These are phyloP conservation scores for Pogonocichla stellata DNA, from an alignment of 2,113 vertebrate species.

Conservation along the genomic window DNA sequence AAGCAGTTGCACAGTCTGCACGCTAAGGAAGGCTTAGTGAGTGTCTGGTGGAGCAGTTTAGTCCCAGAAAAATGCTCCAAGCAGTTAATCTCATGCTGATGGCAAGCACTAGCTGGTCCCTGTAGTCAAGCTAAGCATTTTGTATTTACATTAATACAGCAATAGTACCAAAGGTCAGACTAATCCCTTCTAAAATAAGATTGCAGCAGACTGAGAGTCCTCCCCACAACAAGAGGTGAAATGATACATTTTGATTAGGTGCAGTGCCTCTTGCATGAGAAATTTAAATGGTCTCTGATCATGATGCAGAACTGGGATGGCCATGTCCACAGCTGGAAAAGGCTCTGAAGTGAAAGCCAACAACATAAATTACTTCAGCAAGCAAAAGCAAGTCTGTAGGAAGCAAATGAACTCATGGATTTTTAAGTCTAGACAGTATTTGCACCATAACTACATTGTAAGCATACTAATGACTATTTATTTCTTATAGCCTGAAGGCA, in stretches of 20 bases:
- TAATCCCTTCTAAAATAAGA: conserved; percentile 17
- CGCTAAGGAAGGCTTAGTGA: not conserved
- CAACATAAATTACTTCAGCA: not conserved
- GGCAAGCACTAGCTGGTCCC: not conserved
- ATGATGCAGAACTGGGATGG: not conserved
- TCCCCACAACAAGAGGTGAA: not conserved
- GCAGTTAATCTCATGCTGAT: conserved; percentile 19
- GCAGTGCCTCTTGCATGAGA: not conserved
- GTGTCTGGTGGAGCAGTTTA: not conserved
- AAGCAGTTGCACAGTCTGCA: not conserved
- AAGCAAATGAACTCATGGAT: conserved; percentile 25
- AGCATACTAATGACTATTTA: conserved; percentile 24
- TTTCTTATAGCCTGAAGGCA: conserved; percentile 25
- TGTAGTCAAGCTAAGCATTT: not conserved
- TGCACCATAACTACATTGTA: not conserved
- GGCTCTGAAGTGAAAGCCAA: not conserved
- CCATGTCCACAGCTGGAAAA: not conserved
- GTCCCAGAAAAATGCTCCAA: not conserved
- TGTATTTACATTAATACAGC: conserved; percentile 9
- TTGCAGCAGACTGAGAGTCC: not conserved
- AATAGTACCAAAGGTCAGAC: not conserved
- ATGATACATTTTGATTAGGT: not conserved
- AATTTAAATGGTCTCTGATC: not conserved
- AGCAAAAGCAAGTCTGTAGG: not conserved
- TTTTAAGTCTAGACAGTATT: conserved; percentile 26